A percentile compares a stretch with the other conserved stretches of the same genome.
These are phyloP conservation scores for Nerophis ophidion DNA, from an alignment of 2,113 vertebrate genomes.

Conservation along the genomic window DNA sequence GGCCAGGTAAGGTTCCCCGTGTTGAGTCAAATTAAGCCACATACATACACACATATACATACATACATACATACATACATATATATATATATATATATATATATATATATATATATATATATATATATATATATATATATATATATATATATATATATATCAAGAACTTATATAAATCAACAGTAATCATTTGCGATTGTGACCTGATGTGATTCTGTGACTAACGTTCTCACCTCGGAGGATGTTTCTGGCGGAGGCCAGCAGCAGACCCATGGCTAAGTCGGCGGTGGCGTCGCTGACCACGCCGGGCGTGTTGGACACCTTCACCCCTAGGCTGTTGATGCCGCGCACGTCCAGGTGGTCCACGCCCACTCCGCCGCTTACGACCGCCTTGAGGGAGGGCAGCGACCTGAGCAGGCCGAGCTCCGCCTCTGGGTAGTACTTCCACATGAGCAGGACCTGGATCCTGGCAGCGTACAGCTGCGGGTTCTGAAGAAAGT, in stretches of 20 bases:
- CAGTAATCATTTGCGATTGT: too few relatives aligned
- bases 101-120: too few relatives aligned
- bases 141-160: too few relatives aligned
- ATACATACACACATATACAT: too few relatives aligned
- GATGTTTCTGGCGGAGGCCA: conserved; percentile 71
- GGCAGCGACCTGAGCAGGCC: conserved; percentile 45
- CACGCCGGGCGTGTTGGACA: conserved; percentile 62
- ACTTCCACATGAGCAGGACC: conserved; percentile 16
- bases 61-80: too few relatives aligned
- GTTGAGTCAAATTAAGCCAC: too few relatives aligned
- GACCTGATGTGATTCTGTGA: too few relatives aligned
- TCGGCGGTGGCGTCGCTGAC: conserved; percentile 71
- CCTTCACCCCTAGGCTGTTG: conserved; percentile 61
- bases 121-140: too few relatives aligned
- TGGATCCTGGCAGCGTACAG: conserved; percentile 21
- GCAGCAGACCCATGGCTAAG: conserved; percentile 69
- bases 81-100: too few relatives aligned
- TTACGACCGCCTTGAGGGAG: conserved; percentile 65
- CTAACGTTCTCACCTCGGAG: conserved; percentile 15
- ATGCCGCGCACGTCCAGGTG: conserved; percentile 72
- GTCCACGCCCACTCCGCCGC: conserved; percentile 66
- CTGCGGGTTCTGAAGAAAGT: conserved; percentile 4
- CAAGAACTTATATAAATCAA: too few relatives aligned
- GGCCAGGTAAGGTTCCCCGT: too few relatives aligned
- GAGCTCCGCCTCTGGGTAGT: conserved; percentile 2